Base-by-base conservation (phyloP, 2,888 invertebrate genomes). In the Leptopilina myrica region DNA sequence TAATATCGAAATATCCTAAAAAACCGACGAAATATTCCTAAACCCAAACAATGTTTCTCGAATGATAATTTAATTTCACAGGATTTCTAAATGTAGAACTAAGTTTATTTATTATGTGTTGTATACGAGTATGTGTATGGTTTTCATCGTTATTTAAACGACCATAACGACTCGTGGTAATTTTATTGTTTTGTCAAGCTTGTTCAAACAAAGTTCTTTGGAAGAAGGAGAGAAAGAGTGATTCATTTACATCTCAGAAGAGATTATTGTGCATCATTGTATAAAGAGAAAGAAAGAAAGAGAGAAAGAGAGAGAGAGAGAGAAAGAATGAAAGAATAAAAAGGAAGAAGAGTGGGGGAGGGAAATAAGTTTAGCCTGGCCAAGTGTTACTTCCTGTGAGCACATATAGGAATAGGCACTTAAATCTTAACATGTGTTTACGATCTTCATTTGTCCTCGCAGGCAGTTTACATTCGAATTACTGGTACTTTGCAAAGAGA, bases 401-500 rank as follows among this genome's bases (percentile, higher is more conserved):
- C 56, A n/a, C 33, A 3, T 26, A 53, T 40, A 56, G 73, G 73
- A 73, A 56, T 73, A 40, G 73, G 73, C 56, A 73, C 56, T 73
- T 73, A 73, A 73, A 73, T 73, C 73, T 56, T 73, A 73, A 73
- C 73, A 84, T 84, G 85, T 86, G 87, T 88, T 88, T 86, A 87
- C 87, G 85, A 86, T 86, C 87, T 87, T 85, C 88, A 86, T 87
- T 87, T 88, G 84, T 85, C 84, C 85, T 85, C 85, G 79, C 76
- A 64, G 76, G 77, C 78, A 81, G 76, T 83, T 83, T 83, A 80
- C 77, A 82, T 80, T 82, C 80, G 80, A 82, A 83, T 83, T 79
- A 80, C 79, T 80, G 78, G 79, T 78, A 75, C 73, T 78, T 76
- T 78, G 64, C 26, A 76, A 62, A 76, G 40, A 66, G 53, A 43